A percentile compares a stretch with the other conserved stretches of the same genome.
Conservation (phyloP, 1,140 invertebrate genomes). For the Diuraphis noxia region DNA sequence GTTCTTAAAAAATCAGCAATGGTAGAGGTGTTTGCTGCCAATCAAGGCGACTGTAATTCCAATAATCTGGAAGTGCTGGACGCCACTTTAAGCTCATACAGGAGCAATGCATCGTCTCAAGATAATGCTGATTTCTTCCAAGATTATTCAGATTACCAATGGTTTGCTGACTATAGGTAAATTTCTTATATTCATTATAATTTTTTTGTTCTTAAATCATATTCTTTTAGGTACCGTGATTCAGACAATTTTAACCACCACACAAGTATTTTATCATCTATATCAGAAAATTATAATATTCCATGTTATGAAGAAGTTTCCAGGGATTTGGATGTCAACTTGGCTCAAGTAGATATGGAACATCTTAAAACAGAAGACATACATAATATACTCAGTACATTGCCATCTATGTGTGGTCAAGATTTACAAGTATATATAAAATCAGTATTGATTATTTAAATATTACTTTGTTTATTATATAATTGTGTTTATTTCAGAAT, state of each 20-base stretch:
- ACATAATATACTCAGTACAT: conserved; percentile 77
- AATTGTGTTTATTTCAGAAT: conserved; percentile 61
- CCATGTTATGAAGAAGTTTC: conserved; percentile 77
- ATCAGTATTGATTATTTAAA: conserved; percentile 11
- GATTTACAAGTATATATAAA: conserved; percentile 60
- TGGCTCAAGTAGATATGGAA: conserved; percentile 93
- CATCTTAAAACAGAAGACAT: conserved; percentile 90
- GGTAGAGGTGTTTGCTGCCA: conserved; percentile 47
- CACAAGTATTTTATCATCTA: conserved; percentile 77
- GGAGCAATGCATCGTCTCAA: conserved; percentile 54
- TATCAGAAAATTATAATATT: conserved; percentile 74
- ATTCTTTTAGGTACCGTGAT: conserved; percentile 59
- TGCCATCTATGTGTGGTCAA: conserved; percentile 72
- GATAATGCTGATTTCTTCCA: conserved; percentile 72
- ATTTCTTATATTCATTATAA: neutral
- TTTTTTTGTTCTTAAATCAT: conserved; percentile 13
- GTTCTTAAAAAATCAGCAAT: conserved; percentile 39
- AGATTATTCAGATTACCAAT: conserved; percentile 86
- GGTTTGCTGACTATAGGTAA: conserved; percentile 85
- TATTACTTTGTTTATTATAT: conserved; percentile 55
- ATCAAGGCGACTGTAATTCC: conserved; percentile 53
- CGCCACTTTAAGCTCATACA: conserved; percentile 38
- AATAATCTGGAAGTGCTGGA: conserved; percentile 51
- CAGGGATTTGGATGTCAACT: conserved; percentile 85
- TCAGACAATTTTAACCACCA: conserved; percentile 71